Evolutionary conservation across 1,140 invertebrate genomes (phyloP).

Genomic region (Hycleus cichorii): DNA sequence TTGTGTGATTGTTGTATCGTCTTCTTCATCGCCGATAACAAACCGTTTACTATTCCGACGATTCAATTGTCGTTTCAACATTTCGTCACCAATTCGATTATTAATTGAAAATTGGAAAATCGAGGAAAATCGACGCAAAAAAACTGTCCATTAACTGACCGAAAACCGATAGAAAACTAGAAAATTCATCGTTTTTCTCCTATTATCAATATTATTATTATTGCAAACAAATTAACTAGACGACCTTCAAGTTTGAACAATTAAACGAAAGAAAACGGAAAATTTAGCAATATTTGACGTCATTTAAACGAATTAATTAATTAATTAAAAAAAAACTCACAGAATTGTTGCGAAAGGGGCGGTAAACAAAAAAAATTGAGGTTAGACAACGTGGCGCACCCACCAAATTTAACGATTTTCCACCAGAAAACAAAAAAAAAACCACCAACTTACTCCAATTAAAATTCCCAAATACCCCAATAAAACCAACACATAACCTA

Average conservation of each 20-base stretch:
- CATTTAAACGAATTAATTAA: background rate
- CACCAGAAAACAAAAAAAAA: too few species aligned
- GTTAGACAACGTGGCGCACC: too few species aligned
- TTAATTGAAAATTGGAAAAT: background rate
- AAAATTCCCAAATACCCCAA: too few species aligned
- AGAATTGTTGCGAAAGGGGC: too few species aligned
- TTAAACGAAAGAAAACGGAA: too few species aligned
- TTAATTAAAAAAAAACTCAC: background rate
- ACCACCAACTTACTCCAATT: too few species aligned
- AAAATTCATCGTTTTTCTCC: too few species aligned
- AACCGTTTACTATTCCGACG: conserved; percentile 38
- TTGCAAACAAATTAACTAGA: background rate
- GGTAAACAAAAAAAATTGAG: background rate
- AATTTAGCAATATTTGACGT: too few species aligned
- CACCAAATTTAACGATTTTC: too few species aligned
- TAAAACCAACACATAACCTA: too few species aligned
- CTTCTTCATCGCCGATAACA: conserved; percentile 37
- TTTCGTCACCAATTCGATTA: conserved; percentile 15
- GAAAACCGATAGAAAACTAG: too few species aligned
- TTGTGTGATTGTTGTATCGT: conserved; percentile 18
- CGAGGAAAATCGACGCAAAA: background rate
- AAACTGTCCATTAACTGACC: background rate
- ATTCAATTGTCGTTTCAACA: conserved; percentile 23
- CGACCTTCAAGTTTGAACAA: too few species aligned
- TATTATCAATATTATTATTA: background rate